Evolutionary conservation across 2,113 vertebrate genomes (phyloP).

Genomic region (Rhinogobius similis): DNA sequence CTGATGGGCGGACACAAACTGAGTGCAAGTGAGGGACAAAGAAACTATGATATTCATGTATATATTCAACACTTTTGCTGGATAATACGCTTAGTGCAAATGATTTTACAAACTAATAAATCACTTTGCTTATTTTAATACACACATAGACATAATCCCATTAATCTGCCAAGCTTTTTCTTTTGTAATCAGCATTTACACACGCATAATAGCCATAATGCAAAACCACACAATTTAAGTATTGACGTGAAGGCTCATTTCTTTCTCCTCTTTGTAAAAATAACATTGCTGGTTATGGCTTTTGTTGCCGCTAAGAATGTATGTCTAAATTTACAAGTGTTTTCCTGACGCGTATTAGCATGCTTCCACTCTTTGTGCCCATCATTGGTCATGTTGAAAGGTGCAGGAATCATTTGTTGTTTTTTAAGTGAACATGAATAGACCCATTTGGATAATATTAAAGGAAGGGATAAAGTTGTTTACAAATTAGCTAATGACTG

Average conservation of each 20-base stretch:
- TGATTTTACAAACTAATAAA: slow-evolving; percentile 62
- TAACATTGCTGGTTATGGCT: neutral
- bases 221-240: slow-evolving; percentile 23
- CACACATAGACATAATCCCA: slow-evolving; percentile 62
- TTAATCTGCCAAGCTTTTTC: slow-evolving; percentile 58
- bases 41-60: slow-evolving; percentile 16
- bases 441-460: slow-evolving; percentile 19
- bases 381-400: neutral
- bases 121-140: slow-evolving; percentile 66
- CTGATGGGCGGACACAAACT: slow-evolving; percentile 61
- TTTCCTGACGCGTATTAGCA: neutral
- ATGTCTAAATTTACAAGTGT: slow-evolving; percentile 8
- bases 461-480: slow-evolving; percentile 34
- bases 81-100: slow-evolving; percentile 42
- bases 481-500: slow-evolving; percentile 30
- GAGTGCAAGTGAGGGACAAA: slow-evolving; percentile 40
- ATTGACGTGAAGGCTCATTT: slow-evolving; percentile 55
- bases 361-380: neutral
- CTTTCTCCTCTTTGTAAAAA: slow-evolving; percentile 50
- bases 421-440: slow-evolving; percentile 7
- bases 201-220: slow-evolving; percentile 47
- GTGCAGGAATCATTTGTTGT: slow-evolving; percentile 1
- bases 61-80: slow-evolving; percentile 22
- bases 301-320: neutral
- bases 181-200: slow-evolving; percentile 47